Base-by-base conservation (phyloP, 2,113 vertebrate genomes). In the Dascyllus trimaculatus region DNA sequence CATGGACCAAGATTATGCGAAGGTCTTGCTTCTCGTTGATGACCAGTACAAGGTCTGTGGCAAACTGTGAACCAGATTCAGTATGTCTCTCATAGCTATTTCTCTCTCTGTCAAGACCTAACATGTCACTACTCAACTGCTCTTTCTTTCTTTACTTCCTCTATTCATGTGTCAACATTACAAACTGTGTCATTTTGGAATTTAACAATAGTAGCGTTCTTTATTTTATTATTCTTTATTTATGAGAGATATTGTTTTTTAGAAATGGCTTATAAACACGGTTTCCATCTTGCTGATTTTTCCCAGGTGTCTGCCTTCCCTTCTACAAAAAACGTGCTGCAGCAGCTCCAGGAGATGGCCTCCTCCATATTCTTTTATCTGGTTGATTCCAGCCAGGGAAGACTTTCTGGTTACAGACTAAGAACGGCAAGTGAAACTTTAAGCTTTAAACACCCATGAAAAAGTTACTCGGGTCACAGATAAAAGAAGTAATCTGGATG, bases 1-100 rank as follows among this genome's bases (percentile, higher is more conserved):
- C 83, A 98, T 99, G 94, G 98, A 99, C 88, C 98, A 99, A 90
- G 98, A 99, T 84, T 99, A 98, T 3, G 96, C 97, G 52, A 99
- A 99, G 81, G 97, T 98, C 10, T 85, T 99, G 3, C 95, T 99
- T 1, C 90, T 99, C 45, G 94, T 99, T 0, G 97, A 99, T 18
- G 95, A 98, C 26, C 96, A 98, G 71, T 96, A 97, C 89, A 99
- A 98, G 97, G 98, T 99, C 71, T 15, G 89, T 74, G 46, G 24
- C 46, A 58, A 54, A 51, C 35, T 13, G 25, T 53, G 13, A 53
- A 25, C 19, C 0, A 59, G 13, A 24, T 4, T 26, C 10, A 29
- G 21, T 25, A 18, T 35, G 14, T 48, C 65, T 24, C 19, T 26
- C 64, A 35, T 9, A 35, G 32, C 32, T 7, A 8, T 43, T 58